Evolutionary conservation across 1,140 invertebrate genomes (phyloP).

Genomic region (Thaumetopoea pityocampa): DNA sequence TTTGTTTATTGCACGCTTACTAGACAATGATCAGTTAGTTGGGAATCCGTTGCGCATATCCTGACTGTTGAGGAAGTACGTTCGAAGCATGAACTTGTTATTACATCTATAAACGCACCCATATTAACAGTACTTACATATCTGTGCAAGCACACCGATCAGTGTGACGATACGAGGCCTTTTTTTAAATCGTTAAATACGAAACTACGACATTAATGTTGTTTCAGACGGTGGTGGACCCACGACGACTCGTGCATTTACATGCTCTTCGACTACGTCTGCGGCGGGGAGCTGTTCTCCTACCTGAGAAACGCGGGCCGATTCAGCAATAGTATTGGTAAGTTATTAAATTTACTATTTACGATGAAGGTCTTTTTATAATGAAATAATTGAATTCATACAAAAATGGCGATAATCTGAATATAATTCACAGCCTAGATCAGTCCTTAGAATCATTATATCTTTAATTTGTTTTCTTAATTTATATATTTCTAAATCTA

Average conservation of each 20-base stretch:
- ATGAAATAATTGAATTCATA: background rate
- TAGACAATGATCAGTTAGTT: no score
- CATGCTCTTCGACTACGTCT: conserved; percentile 95
- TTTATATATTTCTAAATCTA: no score
- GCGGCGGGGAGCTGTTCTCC: conserved; percentile 96
- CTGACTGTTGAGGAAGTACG: no score
- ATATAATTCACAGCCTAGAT: no score
- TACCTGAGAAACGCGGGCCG: conserved; percentile 94
- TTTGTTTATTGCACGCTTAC: no score
- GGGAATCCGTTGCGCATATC: no score
- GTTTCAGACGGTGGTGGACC: conserved; percentile 90
- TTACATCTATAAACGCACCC: background rate
- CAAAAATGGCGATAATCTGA: background rate
- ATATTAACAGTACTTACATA: background rate
- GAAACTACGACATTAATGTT: conserved; percentile 14
- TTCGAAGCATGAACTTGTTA: no score
- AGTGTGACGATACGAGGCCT: no score
- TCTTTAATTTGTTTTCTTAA: no score
- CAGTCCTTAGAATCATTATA: no score
- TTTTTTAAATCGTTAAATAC: no score
- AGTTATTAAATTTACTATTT: conserved; percentile 35
- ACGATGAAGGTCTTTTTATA: background rate
- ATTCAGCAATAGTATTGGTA: conserved; percentile 90
- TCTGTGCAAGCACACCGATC: no score
- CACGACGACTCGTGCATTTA: conserved; percentile 93